phyloP scores from a whole-genome alignment of 2,797 vertebrate species.

The Alfaro cultratus region DNA sequence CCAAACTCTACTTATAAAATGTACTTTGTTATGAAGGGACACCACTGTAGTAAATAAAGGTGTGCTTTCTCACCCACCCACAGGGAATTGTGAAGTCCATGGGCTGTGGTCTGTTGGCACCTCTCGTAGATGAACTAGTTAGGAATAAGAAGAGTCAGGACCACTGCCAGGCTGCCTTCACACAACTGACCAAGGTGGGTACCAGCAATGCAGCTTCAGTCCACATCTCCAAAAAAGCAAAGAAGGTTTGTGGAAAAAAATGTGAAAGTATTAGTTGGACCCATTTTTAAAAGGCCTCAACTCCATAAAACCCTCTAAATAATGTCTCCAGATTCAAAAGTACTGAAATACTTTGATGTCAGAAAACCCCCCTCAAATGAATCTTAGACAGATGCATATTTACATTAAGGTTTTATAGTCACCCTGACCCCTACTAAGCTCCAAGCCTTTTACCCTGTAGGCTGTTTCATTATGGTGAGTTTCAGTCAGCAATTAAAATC shows the following conservation, averaged over 20 bases:
- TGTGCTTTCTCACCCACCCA: conserved; percentile 6
- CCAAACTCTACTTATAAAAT: neutral
- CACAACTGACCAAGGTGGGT: conserved; percentile 69
- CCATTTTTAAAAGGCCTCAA: neutral
- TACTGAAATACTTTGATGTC: neutral
- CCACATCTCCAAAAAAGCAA: neutral
- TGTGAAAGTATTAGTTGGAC: neutral
- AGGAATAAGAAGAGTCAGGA: conserved; percentile 43
- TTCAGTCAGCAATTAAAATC: neutral
- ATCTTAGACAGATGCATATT: neutral
- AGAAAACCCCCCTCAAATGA: neutral
- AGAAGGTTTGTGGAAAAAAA: neutral
- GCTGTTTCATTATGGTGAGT: neutral
- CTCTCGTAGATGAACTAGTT: conserved; percentile 62
- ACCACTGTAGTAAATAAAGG: neutral
- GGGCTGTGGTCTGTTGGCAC: conserved; percentile 67
- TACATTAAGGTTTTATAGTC: neutral
- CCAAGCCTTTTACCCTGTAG: neutral
- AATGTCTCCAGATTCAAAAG: neutral
- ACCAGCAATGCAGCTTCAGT: neutral
- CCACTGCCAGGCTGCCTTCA: conserved; percentile 64
- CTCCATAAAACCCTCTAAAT: neutral
- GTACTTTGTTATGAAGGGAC: neutral
- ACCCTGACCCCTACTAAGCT: neutral
- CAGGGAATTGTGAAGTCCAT: conserved; percentile 74